Evolutionary conservation across 2,888 invertebrate genomes (phyloP), one percentile per base, ranked within the genome.

Genomic region (Eutolmus rufibarbis): DNA sequence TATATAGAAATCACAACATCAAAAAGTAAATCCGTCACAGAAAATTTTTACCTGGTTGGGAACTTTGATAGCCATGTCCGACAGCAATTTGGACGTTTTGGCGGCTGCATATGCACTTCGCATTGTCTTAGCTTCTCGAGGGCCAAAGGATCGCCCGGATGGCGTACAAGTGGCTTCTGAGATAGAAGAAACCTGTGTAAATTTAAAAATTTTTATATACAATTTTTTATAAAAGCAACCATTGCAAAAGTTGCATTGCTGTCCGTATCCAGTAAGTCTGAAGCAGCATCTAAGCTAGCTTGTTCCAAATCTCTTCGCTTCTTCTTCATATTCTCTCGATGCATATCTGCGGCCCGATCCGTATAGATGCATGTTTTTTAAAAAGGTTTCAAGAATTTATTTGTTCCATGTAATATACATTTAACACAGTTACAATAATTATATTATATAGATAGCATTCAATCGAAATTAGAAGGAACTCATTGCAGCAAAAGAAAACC

Each of bases 61-160:
- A 98, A 98, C 94, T 98, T 98, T 93, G 97, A 96, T 93, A 97
- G 95, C 97, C 98, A 98, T 91, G 97, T 96, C 91, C 96, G 95
- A 94, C 98, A 98, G 95, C 97, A 97, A 94, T 97, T 97, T 93
- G 96, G 96, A 92, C 96, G 94, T 90, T 93, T 93, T 89, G 95
- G 95, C 90, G 96, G 95, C 94, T 95, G 96, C 95, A 97, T 96
- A 94, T 97, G 98, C 90, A 98, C 96, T 94, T 97, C 97, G 93
- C 97, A 97, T 93, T 97, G 97, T 90, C 96, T 95, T 93, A 96
- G 95, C 94, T 97, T 97, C 92, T 96, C 96, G 92, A 96, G 92
- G 90, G 95, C 95, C 94, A 96, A 94, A 91, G 96, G 94, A 93
- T 96, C 96, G 91, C 95, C 96, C 91, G 96, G 96, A 93, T 95